These are phyloP conservation scores for Temnothorax curvispinosus DNA, from an alignment of 1,140 invertebrate species.

Conservation along the genomic window DNA sequence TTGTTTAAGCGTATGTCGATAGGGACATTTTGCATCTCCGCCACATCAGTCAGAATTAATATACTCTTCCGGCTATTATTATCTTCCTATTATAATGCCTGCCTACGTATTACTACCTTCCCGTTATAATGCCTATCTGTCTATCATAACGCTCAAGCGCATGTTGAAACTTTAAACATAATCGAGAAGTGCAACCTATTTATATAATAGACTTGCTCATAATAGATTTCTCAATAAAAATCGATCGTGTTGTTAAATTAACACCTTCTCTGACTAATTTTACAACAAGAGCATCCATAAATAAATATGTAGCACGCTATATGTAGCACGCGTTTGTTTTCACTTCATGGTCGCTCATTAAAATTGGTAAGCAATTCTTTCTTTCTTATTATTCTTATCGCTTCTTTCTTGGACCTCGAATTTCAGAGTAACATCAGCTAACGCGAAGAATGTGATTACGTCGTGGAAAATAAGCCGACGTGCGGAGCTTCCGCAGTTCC, in stretches of 20 bases:
- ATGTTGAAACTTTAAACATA: conserved; percentile 10
- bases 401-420: not conserved
- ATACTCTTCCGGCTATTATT: conserved; percentile 12
- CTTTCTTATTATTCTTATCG: not conserved
- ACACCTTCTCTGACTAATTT: not conserved
- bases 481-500: not conserved
- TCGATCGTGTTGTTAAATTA: not conserved
- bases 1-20: not conserved
- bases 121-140: not conserved
- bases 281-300: not conserved
- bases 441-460: conserved; percentile 8
- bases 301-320: not conserved
- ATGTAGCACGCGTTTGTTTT: not conserved
- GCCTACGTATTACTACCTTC: conserved; percentile 12
- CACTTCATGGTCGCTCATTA: not conserved
- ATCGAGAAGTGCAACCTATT: not conserved
- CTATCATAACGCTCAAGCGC: not conserved
- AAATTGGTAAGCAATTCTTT: not conserved
- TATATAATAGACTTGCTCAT: not conserved
- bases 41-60: not conserved
- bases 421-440: not conserved
- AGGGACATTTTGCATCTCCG: not conserved
- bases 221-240: not conserved
- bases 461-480: conserved; percentile 31
- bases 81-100: not conserved